These are phyloP conservation scores for Steinernema khuongi DNA, from an alignment of 1,140 invertebrate species.

Conservation along the genomic window DNA sequence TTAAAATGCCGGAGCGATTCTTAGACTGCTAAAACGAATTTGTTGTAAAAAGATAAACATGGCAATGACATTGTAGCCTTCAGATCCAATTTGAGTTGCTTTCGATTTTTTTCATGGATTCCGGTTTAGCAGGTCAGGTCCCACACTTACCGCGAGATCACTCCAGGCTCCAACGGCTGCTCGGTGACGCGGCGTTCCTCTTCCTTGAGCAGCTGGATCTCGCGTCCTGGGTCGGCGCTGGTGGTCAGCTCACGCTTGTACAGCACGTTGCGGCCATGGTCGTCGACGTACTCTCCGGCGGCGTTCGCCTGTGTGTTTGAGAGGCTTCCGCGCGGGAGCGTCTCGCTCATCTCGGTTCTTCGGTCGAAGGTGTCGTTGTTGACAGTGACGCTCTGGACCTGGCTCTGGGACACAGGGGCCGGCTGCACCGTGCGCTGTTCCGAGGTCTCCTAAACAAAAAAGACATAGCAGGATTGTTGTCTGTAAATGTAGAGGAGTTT, in stretches of 20 bases:
- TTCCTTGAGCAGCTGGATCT: conserved; percentile 45
- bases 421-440: conserved; percentile 23
- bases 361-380: conserved; percentile 37
- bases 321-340: conserved; percentile 40
- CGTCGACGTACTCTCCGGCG: conserved; percentile 39
- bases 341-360: conserved; percentile 44
- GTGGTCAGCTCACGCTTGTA: conserved; percentile 49
- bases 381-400: not conserved
- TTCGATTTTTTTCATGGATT: too few species aligned
- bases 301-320: conserved; percentile 46
- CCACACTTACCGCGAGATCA: conserved; percentile 43
- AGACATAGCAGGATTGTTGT: too few species aligned
- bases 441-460: conserved; percentile 29
- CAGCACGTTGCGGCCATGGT: conserved; percentile 40
- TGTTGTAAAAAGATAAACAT: not conserved
- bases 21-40: conserved; percentile 4
- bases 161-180: conserved; percentile 48
- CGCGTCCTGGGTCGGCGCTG: conserved; percentile 44
- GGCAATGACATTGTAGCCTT: not conserved
- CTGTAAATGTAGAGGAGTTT: too few species aligned
- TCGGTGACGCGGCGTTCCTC: conserved; percentile 49
- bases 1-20: too few species aligned
- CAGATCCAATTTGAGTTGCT: too few species aligned
- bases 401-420: not conserved
- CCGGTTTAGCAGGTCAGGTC: not conserved